Evolutionary conservation across 2,113 vertebrate species (phyloP).

Genomic region (human (Homo sapiens)): DNA sequence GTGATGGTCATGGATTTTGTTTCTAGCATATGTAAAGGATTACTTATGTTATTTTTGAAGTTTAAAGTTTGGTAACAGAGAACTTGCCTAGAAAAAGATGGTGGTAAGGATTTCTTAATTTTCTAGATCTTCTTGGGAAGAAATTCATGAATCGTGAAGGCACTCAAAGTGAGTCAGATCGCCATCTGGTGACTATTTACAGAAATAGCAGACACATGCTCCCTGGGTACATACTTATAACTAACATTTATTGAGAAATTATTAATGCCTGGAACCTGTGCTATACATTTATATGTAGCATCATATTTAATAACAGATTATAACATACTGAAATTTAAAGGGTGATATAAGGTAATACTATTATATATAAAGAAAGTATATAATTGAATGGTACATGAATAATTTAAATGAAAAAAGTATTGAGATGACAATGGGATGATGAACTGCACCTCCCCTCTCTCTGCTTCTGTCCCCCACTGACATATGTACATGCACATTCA

Average conservation of each 20-base stretch:
- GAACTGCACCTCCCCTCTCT: neutral
- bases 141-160: neutral
- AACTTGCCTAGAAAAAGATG: neutral
- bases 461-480: accelerated
- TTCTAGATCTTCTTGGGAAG: neutral
- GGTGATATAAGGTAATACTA: neutral
- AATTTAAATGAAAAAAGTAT: neutral
- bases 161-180: neutral
- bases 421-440: neutral
- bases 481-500: neutral
- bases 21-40: neutral
- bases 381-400: neutral
- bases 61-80: constrained; percentile 5
- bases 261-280: neutral
- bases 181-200: constrained; percentile 44
- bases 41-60: neutral
- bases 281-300: neutral
- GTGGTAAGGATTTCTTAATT: constrained; percentile 9
- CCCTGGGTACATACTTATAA: constrained; percentile 11
- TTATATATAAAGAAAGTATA: neutral
- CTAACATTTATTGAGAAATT: neutral
- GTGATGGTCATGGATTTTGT: neutral
- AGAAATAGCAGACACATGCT: constrained; percentile 32
- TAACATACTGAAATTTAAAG: neutral
- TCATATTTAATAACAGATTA: neutral